These are phyloP conservation scores for Triplophysa dalaica DNA, from an alignment of 2,113 vertebrate species.

Conservation along the genomic window DNA sequence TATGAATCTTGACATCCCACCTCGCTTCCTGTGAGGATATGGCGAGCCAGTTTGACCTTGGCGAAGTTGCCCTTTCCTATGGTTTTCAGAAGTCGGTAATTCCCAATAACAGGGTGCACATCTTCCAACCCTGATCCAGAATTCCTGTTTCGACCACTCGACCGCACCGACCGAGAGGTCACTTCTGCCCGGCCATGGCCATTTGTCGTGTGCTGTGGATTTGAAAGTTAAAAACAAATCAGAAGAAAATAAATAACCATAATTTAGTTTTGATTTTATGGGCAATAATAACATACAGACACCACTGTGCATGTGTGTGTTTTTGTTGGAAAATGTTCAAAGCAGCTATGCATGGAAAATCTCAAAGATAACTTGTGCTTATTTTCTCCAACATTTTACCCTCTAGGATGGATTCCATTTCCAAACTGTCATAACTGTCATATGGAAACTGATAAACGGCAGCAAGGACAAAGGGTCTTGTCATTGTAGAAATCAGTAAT, in stretches of 20 bases:
- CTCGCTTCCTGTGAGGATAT: conserved; percentile 97
- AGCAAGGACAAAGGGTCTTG: not conserved
- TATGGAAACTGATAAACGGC: not conserved
- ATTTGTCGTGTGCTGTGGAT: conserved; percentile 87
- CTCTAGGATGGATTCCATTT: not conserved
- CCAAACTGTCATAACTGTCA: not conserved
- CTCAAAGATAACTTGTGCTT: not conserved
- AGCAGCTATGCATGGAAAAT: not conserved
- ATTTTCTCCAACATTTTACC: conserved; percentile 6
- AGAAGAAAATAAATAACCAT: not conserved
- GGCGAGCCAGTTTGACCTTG: conserved; percentile 95
- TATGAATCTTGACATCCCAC: conserved; percentile 69
- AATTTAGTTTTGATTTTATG: not conserved
- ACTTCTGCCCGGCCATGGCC: conserved; percentile 87
- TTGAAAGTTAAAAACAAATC: not conserved
- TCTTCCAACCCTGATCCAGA: conserved; percentile 84
- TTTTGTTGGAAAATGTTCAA: not conserved
- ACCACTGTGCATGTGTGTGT: not conserved
- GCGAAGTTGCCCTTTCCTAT: conserved; percentile 99
- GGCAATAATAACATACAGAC: not conserved
- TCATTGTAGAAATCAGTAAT: conserved; percentile 2
- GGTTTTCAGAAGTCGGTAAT: conserved; percentile 96
- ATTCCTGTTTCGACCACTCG: conserved; percentile 88
- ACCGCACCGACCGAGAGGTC: conserved; percentile 80
- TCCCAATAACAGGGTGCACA: conserved; percentile 91